Evolutionary conservation across 2,888 invertebrate genomes (phyloP), one percentile per base, ranked within the genome.

Genomic region (Cylloceria caligata): DNA sequence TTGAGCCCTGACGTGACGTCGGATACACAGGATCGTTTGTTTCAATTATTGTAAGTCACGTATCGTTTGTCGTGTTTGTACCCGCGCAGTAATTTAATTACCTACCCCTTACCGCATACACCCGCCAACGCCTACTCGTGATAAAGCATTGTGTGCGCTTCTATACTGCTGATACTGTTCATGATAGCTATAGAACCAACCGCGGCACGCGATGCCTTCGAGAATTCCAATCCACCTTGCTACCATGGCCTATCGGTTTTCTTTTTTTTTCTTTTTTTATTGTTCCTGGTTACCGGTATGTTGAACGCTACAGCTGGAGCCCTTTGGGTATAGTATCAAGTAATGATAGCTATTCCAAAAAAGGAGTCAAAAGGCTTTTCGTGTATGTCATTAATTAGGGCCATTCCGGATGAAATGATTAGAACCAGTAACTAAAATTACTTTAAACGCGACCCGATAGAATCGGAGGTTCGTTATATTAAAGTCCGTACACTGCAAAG

Each of bases 1-100:
- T 55, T 69, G 78, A 80, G 72, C 69, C 71, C 77, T 85, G 85
- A 80, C 86, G 84, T 84, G 88, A 85, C 83, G 87, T 83, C 81
- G 80, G 81, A 81, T 85, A 86, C 85, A 83, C 82, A 83, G 85
- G 86, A 88, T 89, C 89, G 88, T 90, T 89, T 86, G 86, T 88
- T 86, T 88, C 89, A 90, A 91, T 91, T 90, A 90, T 88, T 88
- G 89, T 90, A 90, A 91, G 91, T 91, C 90, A 91, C 91, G 92
- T 91, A 90, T 88, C 83, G 86, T 75, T 83, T 80, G 85, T 80
- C 85, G 87, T 84, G 83, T 82, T 85, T 81, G 86, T 57, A 76
- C 84, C 82, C 78, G 81, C 84, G 86, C 83, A 78, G 83, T 88
- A 89, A 90, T 90, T 89, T 86, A 87, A 90, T 90, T 87, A 88